Evolutionary conservation across 2,888 invertebrate genomes (phyloP), one percentile per base, ranked within the genome.

Genomic region (Sinotaia quadrata): DNA sequence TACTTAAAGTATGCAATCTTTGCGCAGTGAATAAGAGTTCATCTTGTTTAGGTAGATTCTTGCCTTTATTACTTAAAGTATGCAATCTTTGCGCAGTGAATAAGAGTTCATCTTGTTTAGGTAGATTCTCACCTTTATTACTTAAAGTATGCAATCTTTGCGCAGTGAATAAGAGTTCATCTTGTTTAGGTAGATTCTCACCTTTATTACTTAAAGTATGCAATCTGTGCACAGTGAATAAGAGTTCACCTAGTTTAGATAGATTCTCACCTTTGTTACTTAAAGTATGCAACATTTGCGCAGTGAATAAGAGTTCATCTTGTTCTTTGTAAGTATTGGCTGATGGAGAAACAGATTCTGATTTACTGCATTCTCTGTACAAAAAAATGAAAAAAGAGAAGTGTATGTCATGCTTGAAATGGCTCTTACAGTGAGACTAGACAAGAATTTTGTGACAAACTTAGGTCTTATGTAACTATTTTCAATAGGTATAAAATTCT

Each of bases 281-380:
- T n/a, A 44, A 54, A 24, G 65, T 56, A 56, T 65, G 56, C 54
- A 65, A 31, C 24, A 21, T 65, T 44, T 65, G 65, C n/a, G 56
- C 52, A 37, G 31, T 65, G 24, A 41, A 27, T 8, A 65, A 52
- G 41, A 65, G 29, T 4, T 65, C 56, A 21, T 65, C 65, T 0
- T 54, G 44, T 21, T 56, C 65, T 24, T 36, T 31, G 10, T 15
- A 18, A 1, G 34, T 36, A 15, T 51, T 61, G 2, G n/a, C 29
- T 10, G 8, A 34, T 34, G 60, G 47, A 31, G 18, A 24, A 47
- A n/a, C 33, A 21, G 47, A 18, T 21, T 34, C 41, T 41, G 41
- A 10, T 41, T 10, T 15, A 12, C 41, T 41, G n/a, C n/a, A n/a
- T n/a, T n/a, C n/a, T n/a, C n/a, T n/a, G 41, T 15, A 12, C 10